phyloP scores from a whole-genome alignment of 2,797 vertebrate species.

The Megalops cyprinoides region DNA sequence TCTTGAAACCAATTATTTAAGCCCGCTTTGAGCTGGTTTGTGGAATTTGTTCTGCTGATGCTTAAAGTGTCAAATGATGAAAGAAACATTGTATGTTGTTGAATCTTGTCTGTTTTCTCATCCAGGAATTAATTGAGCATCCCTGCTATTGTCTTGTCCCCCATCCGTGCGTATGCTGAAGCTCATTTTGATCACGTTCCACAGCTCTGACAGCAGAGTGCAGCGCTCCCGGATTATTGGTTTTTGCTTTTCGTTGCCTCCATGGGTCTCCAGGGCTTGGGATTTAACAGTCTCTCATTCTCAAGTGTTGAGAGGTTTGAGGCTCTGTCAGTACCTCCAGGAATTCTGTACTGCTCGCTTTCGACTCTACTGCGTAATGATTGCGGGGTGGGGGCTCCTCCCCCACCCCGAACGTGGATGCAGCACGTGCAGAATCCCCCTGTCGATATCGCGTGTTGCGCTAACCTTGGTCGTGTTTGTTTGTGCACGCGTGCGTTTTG shows the following conservation, averaged over 20 bases:
- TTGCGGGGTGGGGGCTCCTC: background rate
- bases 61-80: no score
- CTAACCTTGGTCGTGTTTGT: background rate
- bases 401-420: background rate
- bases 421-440: background rate
- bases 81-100: no score
- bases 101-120: no score
- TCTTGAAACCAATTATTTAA: background rate
- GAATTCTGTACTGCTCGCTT: background rate
- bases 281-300: background rate
- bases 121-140: background rate
- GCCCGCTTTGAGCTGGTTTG: no score
- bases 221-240: background rate
- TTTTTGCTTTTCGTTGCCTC: background rate
- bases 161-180: background rate
- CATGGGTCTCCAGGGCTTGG: background rate
- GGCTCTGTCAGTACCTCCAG: background rate
- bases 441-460: background rate
- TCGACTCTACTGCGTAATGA: background rate
- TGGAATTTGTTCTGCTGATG: no score
- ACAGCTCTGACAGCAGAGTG: background rate
- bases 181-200: background rate
- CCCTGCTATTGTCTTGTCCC: background rate
- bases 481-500: constrained; percentile 23
- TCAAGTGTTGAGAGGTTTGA: background rate